Evolutionary conservation across 2,888 invertebrate genomes (phyloP).

Genomic region (Diaphora mendica): DNA sequence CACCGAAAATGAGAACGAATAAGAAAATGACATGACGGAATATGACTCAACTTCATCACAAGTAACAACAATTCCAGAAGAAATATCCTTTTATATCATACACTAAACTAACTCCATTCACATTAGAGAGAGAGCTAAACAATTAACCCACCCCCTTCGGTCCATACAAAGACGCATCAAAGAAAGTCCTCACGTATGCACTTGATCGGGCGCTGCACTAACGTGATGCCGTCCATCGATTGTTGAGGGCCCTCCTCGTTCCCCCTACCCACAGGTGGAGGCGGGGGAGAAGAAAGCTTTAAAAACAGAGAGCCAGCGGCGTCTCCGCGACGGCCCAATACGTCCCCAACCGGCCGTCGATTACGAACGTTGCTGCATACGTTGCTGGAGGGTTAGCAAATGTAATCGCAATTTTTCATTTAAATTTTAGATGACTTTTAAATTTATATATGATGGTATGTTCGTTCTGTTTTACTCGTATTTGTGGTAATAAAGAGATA

Average conservation of each 20-base stretch:
- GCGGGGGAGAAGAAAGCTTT: conserved; percentile 67
- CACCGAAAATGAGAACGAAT: background rate
- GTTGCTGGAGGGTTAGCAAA: conserved; percentile 64
- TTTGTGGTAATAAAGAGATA: background rate
- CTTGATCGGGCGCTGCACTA: conserved; percentile 81
- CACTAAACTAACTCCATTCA: conserved; percentile 27
- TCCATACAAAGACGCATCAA: conserved; percentile 76
- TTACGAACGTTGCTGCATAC: conserved; percentile 78
- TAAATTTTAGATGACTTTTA: conserved; percentile 32
- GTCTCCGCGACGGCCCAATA: conserved; percentile 84
- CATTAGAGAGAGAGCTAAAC: conserved; percentile 50
- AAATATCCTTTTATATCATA: conserved; percentile 20
- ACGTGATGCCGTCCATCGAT: conserved; percentile 84
- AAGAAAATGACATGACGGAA: background rate
- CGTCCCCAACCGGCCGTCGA: conserved; percentile 84
- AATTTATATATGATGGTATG: conserved; percentile 13
- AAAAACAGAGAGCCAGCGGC: conserved; percentile 75
- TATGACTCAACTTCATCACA: conserved; percentile 2
- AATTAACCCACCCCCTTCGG: conserved; percentile 51
- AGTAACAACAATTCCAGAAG: conserved; percentile 10
- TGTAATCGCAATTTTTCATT: conserved; percentile 37
- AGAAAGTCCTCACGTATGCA: conserved; percentile 83
- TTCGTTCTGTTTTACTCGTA: conserved; percentile 1
- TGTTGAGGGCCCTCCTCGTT: conserved; percentile 56
- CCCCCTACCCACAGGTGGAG: conserved; percentile 24